Conservation (phyloP, 2,888 invertebrate species). For the Micoletzkya japonica region DNA sequence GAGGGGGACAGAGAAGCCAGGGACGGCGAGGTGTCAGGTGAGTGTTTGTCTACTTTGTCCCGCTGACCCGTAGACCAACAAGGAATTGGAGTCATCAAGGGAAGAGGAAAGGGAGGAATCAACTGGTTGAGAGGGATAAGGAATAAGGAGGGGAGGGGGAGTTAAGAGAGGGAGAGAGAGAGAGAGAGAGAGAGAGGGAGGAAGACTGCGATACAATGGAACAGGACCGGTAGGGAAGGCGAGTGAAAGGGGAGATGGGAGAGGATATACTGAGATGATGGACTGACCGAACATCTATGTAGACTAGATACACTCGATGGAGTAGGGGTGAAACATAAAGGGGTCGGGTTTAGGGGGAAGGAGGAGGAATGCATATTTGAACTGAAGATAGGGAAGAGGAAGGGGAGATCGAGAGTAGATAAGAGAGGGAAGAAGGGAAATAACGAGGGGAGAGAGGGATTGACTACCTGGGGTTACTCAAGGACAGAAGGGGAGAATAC, state of each 20-base stretch:
- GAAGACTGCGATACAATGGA: conserved; percentile 5
- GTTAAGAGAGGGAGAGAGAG: conserved; percentile 10
- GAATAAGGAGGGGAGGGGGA: conserved; percentile 14
- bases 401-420: conserved; percentile 3
- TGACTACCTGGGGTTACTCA: neutral
- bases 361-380: neutral
- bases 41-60: no score
- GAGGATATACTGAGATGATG: no score
- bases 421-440: conserved; percentile 21
- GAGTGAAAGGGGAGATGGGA: no score
- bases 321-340: neutral
- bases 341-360: neutral
- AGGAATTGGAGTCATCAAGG: no score
- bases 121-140: neutral
- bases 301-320: neutral
- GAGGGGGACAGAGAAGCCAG: neutral
- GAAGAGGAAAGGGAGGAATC: conserved; percentile 7
- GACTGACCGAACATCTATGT: conserved; percentile 16
- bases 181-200: conserved; percentile 1
- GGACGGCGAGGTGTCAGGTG: neutral
- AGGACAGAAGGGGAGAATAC: neutral
- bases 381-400: conserved; percentile 2
- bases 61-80: neutral
- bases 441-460: neutral
- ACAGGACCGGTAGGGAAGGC: conserved; percentile 18